Evolutionary conservation across 2,797 vertebrate genomes (phyloP), one percentile per base, ranked within the genome.

Genomic region (Numenius phaeopus): DNA sequence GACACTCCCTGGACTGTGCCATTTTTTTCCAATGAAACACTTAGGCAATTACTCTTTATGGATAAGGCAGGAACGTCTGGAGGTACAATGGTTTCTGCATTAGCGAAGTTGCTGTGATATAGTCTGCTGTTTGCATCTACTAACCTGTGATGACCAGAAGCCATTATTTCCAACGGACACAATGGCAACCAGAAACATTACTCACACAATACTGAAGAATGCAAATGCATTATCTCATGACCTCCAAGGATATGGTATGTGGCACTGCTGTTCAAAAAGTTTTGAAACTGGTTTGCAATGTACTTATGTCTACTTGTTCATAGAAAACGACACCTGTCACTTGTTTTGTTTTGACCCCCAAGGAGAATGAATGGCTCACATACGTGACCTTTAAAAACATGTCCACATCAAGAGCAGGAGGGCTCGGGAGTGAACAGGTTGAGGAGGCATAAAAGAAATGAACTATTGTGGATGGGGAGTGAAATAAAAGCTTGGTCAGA

Each of bases 151-250:
- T 97, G 97, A 97, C 97, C 94, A 81, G 93, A 95, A 52, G 93
- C 96, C 97, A 97, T 98, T 98, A 97, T 98, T 97, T 97, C 95
- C 87, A 77, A 49, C 16, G 26, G 84, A 97, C 94, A 98, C 97
- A 98, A 98, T 96, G 97, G 94, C 93, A 95, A 88, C 89, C 58
- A 95, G 96, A 96, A 98, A 90, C 95, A 97, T 97, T 97, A 97
- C 71, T 95, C 78, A 79, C 91, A 78, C 88, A 70, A 79, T 80
- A 72, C 92, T 61, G 39, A 95, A 95, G 96, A 97, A 97, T 96
- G 83, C 47, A 94, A 96, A 97, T 94, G 83, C 97, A 98, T 98
- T 98, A 98, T 97, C 96, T 95, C 90, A 87, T 96, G 97, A 98
- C 98, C 98, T 97, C 96, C 39, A 30, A 96, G 95, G 90, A 98